Evolutionary conservation across 1,140 invertebrate genomes (phyloP), one percentile per base, ranked within the genome.

Genomic region (Rhizoglyphus robini): DNA sequence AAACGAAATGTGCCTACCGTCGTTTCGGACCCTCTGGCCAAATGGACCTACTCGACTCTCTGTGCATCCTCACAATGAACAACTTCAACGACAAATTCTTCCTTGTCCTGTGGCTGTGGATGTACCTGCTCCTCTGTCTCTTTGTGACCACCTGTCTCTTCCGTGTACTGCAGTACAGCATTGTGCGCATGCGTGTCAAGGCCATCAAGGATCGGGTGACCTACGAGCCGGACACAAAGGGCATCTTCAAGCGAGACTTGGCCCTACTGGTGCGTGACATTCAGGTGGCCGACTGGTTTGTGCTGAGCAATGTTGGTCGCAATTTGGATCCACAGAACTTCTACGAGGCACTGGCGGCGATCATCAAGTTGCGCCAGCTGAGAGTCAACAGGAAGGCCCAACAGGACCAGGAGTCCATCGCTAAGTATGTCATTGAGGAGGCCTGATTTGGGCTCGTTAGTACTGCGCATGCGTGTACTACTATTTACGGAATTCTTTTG

Each of bases 21-120:
- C 58, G 58, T 34, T 60, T 29, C 29, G 58, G 58, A n/a, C 58
- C 58, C 2, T 60, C 58, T 18, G 58, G 58, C 2, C 4, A 1
- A 32, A 11, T 2, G 15, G 58, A 60, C 13, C n/a, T 20, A 15
- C 1, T 60, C 18, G 58, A 60, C 29, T 30, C 38, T 2, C 58
- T 60, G 2, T 60, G 58, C 29, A 60, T 46, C 18, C 32, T 60
- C 23, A 18, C 58, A 15, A 60, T 60, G 58, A 60, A 60, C 27
- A 60, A 29, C 29, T 60, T 60, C 58, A 34, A 60, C 27, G 58
- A 60, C 29, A 60, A 60, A 46, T 60, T 60, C 29, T 60, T 60
- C 27, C 58, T 60, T 32, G 23, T 60, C 30, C n/a, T 38, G 15
- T 60, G 58, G 58, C 15, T 32, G 4, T 60, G 58, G 58, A 38